Evolutionary conservation across 2,113 vertebrate species (phyloP).

Genomic region (Mastomys natalensis): DNA sequence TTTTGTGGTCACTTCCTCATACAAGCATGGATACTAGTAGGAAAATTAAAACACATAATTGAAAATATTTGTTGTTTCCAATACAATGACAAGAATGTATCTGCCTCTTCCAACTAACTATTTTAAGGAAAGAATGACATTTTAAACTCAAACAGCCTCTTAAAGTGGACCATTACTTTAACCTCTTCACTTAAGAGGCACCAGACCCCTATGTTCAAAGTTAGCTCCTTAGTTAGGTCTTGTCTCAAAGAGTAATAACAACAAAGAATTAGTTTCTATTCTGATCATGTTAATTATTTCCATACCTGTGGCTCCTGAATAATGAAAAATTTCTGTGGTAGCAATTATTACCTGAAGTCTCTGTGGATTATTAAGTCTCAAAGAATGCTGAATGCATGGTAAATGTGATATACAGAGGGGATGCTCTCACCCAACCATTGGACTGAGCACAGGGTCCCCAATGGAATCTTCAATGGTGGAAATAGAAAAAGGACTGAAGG

Average conservation of each 20-base stretch:
- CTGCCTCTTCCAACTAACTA: background rate
- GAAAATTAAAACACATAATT: background rate
- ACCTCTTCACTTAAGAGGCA: background rate
- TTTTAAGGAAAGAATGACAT: background rate
- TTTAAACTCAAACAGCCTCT: background rate
- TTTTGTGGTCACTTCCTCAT: background rate
- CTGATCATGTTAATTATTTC: background rate
- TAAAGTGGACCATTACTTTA: background rate
- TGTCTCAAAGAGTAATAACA: background rate
- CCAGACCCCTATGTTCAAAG: too few species aligned
- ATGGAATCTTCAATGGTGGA: too few species aligned
- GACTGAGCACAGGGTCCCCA: too few species aligned
- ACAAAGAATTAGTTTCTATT: background rate
- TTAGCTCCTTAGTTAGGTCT: background rate
- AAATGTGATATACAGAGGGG: too few species aligned
- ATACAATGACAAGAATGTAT: background rate
- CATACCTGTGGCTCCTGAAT: background rate
- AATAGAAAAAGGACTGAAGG: too few species aligned
- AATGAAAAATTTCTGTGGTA: background rate
- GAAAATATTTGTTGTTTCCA: background rate
- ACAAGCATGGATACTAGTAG: background rate
- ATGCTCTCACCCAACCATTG: too few species aligned
- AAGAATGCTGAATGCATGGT: background rate
- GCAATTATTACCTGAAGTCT: background rate
- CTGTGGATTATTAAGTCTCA: background rate